phyloP scores from a whole-genome alignment of 2,888 invertebrate species.

The Frankliniella fusca region DNA sequence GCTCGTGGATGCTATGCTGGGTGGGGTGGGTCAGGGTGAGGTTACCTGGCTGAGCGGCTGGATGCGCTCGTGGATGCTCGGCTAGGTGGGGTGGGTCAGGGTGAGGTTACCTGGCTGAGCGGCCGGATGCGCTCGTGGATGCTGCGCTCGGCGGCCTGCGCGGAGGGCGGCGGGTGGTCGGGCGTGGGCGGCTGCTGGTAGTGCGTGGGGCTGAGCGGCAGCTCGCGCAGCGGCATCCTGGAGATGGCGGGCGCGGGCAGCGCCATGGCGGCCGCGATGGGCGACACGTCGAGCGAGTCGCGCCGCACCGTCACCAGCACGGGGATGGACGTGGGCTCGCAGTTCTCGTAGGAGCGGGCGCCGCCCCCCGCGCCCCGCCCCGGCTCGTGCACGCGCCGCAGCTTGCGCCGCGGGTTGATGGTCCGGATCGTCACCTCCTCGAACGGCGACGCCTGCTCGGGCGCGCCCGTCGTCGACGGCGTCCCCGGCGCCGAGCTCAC shows the following conservation, averaged over 20 bases:
- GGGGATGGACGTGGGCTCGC: conserved; percentile 49
- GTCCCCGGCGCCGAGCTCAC: conserved; percentile 36
- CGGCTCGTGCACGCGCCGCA: conserved; percentile 56
- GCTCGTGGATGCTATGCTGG: conserved; percentile 44
- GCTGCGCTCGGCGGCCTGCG: conserved; percentile 79
- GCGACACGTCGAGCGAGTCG: conserved; percentile 36
- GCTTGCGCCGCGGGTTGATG: conserved; percentile 67
- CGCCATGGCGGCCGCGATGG: conserved; percentile 42
- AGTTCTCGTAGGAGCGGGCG: conserved; percentile 58
- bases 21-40: too few relatives aligned
- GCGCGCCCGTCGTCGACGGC: conserved; percentile 41
- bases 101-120: conserved; percentile 76
- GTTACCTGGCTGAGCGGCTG: too few relatives aligned
- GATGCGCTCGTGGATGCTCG: conserved; percentile 48
- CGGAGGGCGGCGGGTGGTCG: conserved; percentile 89
- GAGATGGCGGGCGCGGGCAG: conserved; percentile 45
- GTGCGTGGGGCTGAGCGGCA: conserved; percentile 82
- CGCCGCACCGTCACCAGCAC: conserved; percentile 36
- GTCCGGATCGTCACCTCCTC: conserved; percentile 68
- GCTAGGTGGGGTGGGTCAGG: not conserved
- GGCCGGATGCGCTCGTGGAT: conserved; percentile 88
- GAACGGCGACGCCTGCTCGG: conserved; percentile 62
- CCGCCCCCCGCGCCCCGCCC: not conserved
- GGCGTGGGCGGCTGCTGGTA: conserved; percentile 90
- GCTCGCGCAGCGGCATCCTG: conserved; percentile 49